Percentiles rank a stretch among this genome's conserved stretches.
These are phyloP conservation scores for Latheticus oryzae DNA, from an alignment of 2,888 invertebrate species.

Conservation along the genomic window DNA sequence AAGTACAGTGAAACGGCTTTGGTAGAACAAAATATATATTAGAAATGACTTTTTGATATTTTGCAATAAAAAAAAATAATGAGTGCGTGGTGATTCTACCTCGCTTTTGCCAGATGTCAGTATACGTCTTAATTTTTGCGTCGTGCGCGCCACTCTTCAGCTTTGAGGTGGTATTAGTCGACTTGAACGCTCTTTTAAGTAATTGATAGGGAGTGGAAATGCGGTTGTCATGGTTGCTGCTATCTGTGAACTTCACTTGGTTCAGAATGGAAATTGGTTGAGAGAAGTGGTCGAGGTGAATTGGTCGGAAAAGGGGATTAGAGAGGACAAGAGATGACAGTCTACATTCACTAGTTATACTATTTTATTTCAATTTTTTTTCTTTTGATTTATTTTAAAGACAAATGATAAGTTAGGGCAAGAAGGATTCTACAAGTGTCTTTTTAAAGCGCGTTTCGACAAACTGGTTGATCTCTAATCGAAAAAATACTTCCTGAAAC, in stretches of 20 bases:
- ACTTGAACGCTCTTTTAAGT: conserved; percentile 1
- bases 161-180: too few species aligned
- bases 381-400: not conserved
- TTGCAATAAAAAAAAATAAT: too few species aligned
- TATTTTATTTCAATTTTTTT: not conserved
- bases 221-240: conserved; percentile 1
- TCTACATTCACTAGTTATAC: too few species aligned
- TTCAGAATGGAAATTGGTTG: not conserved
- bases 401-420: too few species aligned
- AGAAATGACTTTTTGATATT: too few species aligned
- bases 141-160: too few species aligned
- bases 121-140: too few species aligned
- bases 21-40: too few species aligned
- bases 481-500: conserved; percentile 28
- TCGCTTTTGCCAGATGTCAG: too few species aligned
- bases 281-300: conserved; percentile 2
- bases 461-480: conserved; percentile 12
- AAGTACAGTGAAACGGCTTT: too few species aligned
- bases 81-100: too few species aligned
- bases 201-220: conserved; percentile 2
- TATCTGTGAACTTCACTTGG: not conserved
- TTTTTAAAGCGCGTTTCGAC: conserved; percentile 13
- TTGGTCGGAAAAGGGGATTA: conserved; percentile 9
- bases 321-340: not conserved
- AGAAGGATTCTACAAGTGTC: conserved; percentile 19